Evolutionary conservation across 2,888 invertebrate species (phyloP), one percentile per base, ranked within the genome.

Genomic region (Baronia brevicornis): DNA sequence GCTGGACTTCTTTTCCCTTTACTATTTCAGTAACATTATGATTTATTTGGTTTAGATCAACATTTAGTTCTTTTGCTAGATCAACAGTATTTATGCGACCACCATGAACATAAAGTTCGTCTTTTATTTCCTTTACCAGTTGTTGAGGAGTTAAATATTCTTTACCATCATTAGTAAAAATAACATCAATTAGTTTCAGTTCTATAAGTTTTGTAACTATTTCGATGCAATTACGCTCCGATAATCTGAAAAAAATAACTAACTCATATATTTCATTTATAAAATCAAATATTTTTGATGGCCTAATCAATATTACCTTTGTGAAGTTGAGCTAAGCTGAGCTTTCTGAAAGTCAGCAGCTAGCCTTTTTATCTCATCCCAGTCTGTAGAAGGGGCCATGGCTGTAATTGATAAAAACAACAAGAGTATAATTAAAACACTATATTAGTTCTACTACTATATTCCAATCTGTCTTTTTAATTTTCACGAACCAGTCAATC

Each of bases 321-420:
- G 96, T 30, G 93, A 85, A 2, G 95, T 92, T 14, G 93, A 91
- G 46, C 93, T 93, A 4, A 97, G 86, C 65, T 99, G 98, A 23
- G 96, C 95, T 68, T 96, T 93, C 79, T 98, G 98, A 78, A 99
- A 97, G 85, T 99, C 98, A 15, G 97, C 96, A 24, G 98, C 98
- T 48, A 99, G 85, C 34, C 95, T 89, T 78, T 97, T 97, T 22
- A 99, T 95, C 88, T 99, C 98, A 58, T 98, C 96, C 98, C 98
- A 98, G 60, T 94, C 94, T 10, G 88, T 66, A 25, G 78, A 71
- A 2, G 79, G 71, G 22, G 78, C 67, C 84, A 84, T 84, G 19
- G 14, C 42, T 43, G 9, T 5, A 6, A 18, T n/a, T 20, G 2
- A 4, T 7, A 9, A 6, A 21, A 15, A 25, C 18, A 24, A 5